Conservation (phyloP, 2,113 vertebrate genomes). For the Panthera tigris region DNA sequence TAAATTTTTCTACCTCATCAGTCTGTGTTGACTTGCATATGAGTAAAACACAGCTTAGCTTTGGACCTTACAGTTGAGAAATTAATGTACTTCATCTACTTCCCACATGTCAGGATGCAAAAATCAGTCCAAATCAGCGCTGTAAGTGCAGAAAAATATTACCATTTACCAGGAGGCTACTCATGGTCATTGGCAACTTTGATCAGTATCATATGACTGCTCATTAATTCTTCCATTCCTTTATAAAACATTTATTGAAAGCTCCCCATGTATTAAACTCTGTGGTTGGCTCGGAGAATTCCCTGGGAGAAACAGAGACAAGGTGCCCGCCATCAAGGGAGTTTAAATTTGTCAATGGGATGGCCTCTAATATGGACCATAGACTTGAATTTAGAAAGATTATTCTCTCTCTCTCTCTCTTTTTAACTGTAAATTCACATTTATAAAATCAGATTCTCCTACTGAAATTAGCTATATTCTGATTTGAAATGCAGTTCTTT, state of each 20-base stretch:
- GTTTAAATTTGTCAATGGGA: background rate
- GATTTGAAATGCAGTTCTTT: background rate
- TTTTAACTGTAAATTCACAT: background rate
- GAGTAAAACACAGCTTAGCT: constrained; percentile 3
- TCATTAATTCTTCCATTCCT: background rate
- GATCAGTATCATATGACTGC: background rate
- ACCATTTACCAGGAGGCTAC: background rate
- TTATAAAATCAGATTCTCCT: background rate
- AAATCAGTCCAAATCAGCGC: background rate
- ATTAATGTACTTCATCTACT: background rate
- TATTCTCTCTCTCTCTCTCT: background rate
- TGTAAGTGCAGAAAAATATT: background rate
- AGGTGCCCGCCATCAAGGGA: background rate
- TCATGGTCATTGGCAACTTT: background rate
- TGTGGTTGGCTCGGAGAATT: background rate
- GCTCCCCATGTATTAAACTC: background rate
- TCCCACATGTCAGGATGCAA: background rate
- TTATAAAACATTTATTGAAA: constrained; percentile 14
- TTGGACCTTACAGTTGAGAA: background rate
- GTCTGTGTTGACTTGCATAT: background rate
- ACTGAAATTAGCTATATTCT: background rate
- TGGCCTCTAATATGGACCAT: background rate
- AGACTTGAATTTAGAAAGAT: background rate
- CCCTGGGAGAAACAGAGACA: background rate
- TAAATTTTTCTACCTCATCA: background rate